Percentiles rank a stretch among this genome's conserved stretches.
Evolutionary conservation across 2,888 invertebrate species (phyloP).

Genomic region (Orthosia gracilis): DNA sequence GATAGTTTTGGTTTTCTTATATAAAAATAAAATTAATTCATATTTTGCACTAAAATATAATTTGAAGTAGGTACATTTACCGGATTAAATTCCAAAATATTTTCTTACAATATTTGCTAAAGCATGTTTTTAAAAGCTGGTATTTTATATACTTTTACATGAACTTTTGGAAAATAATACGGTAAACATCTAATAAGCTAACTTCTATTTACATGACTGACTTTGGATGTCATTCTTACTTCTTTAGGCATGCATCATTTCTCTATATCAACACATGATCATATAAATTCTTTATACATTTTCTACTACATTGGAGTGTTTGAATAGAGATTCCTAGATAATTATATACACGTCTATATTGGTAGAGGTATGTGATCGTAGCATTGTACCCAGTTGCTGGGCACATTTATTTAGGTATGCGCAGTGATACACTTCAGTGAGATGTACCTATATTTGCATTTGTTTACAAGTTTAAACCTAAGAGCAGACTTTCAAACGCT

Average conservation of each 20-base stretch:
- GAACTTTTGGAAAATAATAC: slow-evolving; percentile 33
- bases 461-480: slow-evolving; percentile 47
- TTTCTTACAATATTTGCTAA: neutral
- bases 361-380: slow-evolving; percentile 48
- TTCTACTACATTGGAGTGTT: slow-evolving; percentile 42
- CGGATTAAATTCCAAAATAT: slow-evolving; percentile 26
- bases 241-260: slow-evolving; percentile 33
- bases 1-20: slow-evolving; percentile 80
- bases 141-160: neutral
- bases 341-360: slow-evolving; percentile 54
- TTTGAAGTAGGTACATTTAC: slow-evolving; percentile 50
- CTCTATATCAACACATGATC: slow-evolving; percentile 30
- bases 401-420: slow-evolving; percentile 22
- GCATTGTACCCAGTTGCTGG: slow-evolving; percentile 37
- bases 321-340: slow-evolving; percentile 33
- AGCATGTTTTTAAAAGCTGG: neutral
- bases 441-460: slow-evolving; percentile 24
- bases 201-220: slow-evolving; percentile 80
- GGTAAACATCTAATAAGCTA: slow-evolving; percentile 59
- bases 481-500: slow-evolving; percentile 62
- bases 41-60: slow-evolving; percentile 66
- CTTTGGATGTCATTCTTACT: slow-evolving; percentile 73
- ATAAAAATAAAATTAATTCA: slow-evolving; percentile 80
- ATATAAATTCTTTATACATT: slow-evolving; percentile 38
- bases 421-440: slow-evolving; percentile 13